Percentiles rank a stretch among this genome's conserved stretches.
phyloP scores from a whole-genome alignment of 2,888 invertebrate species.

The Eupithecia subumbrata region DNA sequence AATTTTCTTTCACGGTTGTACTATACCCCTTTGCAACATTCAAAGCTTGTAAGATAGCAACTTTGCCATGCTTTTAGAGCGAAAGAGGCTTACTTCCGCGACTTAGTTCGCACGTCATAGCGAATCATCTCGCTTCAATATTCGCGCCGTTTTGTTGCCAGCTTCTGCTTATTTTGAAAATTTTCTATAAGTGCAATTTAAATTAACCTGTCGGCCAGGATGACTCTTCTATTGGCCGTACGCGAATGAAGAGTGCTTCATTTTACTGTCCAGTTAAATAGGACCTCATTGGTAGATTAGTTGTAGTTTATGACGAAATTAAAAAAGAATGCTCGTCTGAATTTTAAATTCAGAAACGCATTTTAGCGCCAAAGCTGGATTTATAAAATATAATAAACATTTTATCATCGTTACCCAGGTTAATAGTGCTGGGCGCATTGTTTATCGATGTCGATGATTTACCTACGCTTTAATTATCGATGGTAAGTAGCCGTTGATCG shows the following conservation, averaged over 20 bases:
- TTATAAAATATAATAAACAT: conserved; percentile 37
- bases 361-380: conserved; percentile 32
- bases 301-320: neutral
- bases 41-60: conserved; percentile 35
- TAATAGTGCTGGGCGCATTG: conserved; percentile 39
- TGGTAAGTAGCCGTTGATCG: conserved; percentile 47
- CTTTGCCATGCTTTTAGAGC: conserved; percentile 46
- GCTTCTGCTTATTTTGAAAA: conserved; percentile 8
- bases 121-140: conserved; percentile 30
- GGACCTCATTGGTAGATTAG: neutral
- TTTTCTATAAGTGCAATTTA: neutral
- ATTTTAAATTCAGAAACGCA: conserved; percentile 19
- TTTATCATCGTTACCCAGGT: conserved; percentile 40
- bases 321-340: neutral
- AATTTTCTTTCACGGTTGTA: neutral
- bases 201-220: neutral
- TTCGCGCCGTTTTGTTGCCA: conserved; percentile 28
- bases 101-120: conserved; percentile 37
- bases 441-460: conserved; percentile 39
- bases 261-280: neutral
- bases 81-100: conserved; percentile 49
- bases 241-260: neutral
- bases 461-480: conserved; percentile 46
- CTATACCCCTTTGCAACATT: conserved; percentile 29
- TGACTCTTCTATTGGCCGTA: neutral